Base-by-base conservation (phyloP, 2,888 invertebrate genomes). In the Campoletis raptor region DNA sequence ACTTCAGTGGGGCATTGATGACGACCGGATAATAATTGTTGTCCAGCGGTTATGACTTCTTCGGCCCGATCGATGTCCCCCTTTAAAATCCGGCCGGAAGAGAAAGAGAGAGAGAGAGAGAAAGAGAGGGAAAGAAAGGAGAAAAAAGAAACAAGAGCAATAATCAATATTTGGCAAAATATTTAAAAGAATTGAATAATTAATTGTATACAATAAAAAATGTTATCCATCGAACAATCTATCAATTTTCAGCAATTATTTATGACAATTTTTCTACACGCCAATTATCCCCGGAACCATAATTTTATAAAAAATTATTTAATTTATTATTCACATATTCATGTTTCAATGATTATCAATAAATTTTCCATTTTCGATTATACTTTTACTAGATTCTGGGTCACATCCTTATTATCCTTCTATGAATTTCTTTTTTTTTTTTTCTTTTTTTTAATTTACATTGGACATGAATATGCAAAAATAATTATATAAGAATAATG, bases 1-100 rank as follows among this genome's bases (percentile, higher is more conserved):
- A 98, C 98, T 94, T 99, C 99, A 89, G 97, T 96, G 52, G 98
- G 97, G 92, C 98, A 97, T 86, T 97, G 98, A 92, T 98, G 96
- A 79, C 98, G 97, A 83, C 97, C 97, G 90, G 96, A 96, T 92
- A 98, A 96, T 92, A 99, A 95, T 92, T 97, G 97, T 90, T 98
- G 97, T 76, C 98, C 98, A 88, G 96, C 96, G 67, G 96, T 95
- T 91, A 98, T 97, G 89, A 99, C 97, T 93, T 97, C 96, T 89
- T 97, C 96, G 40, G 98, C 98, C 88, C 96, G 96, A 90, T 97
- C 97, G 88, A 98, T 96, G 95, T 98, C 98, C 92, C 96, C 96
- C 95, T 97, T 52, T 21, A 67, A 52, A 67, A 52, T 61, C 61
- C 61, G 61, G 61, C 30, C 61, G 61, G 30, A 40, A 67, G 37